Base-by-base conservation (phyloP, 2,113 vertebrate genomes). In the Varanus komodoensis region DNA sequence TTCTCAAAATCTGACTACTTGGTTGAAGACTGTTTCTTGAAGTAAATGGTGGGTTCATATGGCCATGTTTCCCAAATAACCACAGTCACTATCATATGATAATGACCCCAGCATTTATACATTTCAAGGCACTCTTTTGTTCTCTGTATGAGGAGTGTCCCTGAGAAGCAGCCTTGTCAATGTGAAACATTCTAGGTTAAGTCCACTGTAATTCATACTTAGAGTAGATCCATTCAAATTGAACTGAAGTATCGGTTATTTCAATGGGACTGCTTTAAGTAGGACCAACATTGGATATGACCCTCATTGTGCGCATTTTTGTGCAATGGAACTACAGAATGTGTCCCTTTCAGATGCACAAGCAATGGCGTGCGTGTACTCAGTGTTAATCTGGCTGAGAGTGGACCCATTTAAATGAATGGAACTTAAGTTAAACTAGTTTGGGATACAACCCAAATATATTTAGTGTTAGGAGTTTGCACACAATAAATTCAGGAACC, bases 1-100 rank as follows among this genome's bases (percentile, higher is more conserved):
- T 80, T 91, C 61, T 82, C 57, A 89, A 95, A 87, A 92, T 23
- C 85, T 0, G 1, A 77, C 32, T 83, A 68, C 11, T 15, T 48
- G 64, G 9, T 82, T 92, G 61, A 87, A 54, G 69, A 3, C 1
- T 38, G 54, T 15, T 74, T 83, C 9, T 84, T 77, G 73, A 52
- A 84, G 84, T 5, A n/a, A 75, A 50, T 21, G 8, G 9, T 50
- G 11, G n/a, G 44, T 87, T 87, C 74, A 48, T 11, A 79, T 6
- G 50, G 44, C 15, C 25, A 61, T 87, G 29, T 29, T 71, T 74
- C n/a, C 27, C 50, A 57, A 25, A 34, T 87, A 54, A 61, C 15
- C 34, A 78, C 4, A 29, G 27, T 48, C 84, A 84, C 54, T 77
- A 14, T 34, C 57, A 68, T 50, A 21, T 52, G 8, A 67, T 11